These are phyloP conservation scores for Helarctos malayanus DNA, from an alignment of 2,797 vertebrate genomes.

Conservation along the genomic window DNA sequence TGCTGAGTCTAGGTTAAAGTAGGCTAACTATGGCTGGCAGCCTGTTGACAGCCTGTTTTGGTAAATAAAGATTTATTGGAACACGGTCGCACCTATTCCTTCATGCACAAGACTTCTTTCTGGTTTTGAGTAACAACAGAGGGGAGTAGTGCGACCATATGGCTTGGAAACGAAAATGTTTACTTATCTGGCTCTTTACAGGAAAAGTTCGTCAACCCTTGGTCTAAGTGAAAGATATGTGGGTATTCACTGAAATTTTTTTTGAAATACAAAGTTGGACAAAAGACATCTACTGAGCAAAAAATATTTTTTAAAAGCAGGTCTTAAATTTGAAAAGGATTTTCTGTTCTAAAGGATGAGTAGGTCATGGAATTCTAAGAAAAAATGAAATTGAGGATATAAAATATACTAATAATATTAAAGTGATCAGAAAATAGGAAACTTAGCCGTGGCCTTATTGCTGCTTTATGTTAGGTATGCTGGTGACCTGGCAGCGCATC, in stretches of 20 bases:
- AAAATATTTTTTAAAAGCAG: neutral
- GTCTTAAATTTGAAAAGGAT: neutral
- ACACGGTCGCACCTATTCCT: neutral
- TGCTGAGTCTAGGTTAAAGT: neutral
- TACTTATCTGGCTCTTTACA: constrained; percentile 1
- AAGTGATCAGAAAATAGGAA: neutral
- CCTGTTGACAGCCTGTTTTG: neutral
- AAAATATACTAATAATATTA: neutral
- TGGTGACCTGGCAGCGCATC: neutral
- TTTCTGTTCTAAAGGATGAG: constrained; percentile 13
- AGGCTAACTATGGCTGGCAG: neutral
- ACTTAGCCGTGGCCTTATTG: neutral
- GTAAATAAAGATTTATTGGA: neutral
- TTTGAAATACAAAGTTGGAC: neutral
- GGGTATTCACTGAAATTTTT: neutral
- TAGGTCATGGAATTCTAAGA: neutral
- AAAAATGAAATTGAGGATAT: neutral
- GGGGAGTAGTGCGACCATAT: neutral
- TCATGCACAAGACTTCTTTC: neutral
- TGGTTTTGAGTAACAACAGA: neutral
- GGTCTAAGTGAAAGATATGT: neutral
- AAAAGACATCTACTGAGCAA: neutral
- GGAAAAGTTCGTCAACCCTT: neutral
- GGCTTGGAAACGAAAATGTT: neutral
- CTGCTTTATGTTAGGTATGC: fast-evolving